Evolutionary conservation across 37 sponge, comb jelly and placozoan genomes (phyloP).

Genomic region (Halichondria panicea): DNA sequence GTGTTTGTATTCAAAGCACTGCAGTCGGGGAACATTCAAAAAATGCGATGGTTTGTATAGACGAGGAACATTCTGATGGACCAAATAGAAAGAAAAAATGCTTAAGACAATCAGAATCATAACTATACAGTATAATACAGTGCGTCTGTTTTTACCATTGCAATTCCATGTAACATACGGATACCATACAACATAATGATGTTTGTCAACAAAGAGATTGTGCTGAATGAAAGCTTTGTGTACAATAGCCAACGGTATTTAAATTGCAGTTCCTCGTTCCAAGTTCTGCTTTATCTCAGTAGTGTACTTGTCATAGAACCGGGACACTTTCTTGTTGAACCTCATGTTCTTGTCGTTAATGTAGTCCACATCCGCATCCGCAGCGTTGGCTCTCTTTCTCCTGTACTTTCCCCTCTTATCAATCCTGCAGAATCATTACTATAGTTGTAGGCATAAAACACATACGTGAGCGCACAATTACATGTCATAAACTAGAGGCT

Average conservation of each 20-base stretch:
- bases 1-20: too few relatives aligned
- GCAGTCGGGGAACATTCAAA: background rate
- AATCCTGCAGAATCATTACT: constrained; percentile 50
- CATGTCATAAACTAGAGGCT: too few relatives aligned
- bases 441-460: too few relatives aligned
- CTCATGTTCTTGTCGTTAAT: constrained; percentile 97
- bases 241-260: background rate
- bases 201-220: background rate
- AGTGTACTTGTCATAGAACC: constrained; percentile 96
- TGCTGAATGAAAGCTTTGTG: too few relatives aligned
- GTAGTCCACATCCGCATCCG: constrained; percentile 94
- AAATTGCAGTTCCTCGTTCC: constrained; percentile 98
- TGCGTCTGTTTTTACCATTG: background rate
- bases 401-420: constrained; percentile 92
- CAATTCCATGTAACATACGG: background rate
- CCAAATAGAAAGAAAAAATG: constrained; percentile 19
- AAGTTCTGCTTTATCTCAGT: constrained; percentile 97
- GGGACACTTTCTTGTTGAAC: constrained; percentile 95
- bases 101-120: background rate
- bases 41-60: background rate
- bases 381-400: constrained; percentile 70
- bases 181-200: background rate
- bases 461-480: too few relatives aligned
- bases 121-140: background rate
- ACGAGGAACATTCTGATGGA: constrained; percentile 1